Conservation (phyloP, 1,140 invertebrate genomes). For the Holotrichia oblita region DNA sequence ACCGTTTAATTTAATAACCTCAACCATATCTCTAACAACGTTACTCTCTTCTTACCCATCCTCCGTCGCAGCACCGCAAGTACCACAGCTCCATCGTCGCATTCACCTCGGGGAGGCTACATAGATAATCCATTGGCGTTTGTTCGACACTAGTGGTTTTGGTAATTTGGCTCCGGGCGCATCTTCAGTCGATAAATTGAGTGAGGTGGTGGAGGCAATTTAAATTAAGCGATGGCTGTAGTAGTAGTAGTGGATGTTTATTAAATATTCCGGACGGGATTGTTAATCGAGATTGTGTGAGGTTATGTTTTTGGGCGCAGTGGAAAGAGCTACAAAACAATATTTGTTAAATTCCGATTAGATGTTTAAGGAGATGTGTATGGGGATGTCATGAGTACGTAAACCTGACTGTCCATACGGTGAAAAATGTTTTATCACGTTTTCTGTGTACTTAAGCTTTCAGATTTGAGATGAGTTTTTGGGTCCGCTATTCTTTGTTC, state of each 20-base stretch:
- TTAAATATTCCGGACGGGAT: not conserved
- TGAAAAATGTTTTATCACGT: too few relatives aligned
- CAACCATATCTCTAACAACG: not conserved
- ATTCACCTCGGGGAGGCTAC: not conserved
- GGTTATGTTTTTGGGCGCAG: too few relatives aligned
- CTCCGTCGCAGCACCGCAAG: not conserved
- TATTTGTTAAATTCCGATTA: too few relatives aligned
- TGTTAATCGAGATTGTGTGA: not conserved
- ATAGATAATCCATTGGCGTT: not conserved
- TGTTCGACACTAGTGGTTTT: not conserved
- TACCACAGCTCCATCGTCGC: not conserved
- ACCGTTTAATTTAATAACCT: conserved; percentile 10
- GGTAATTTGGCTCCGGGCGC: not conserved
- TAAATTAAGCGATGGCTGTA: not conserved
- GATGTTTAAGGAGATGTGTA: too few relatives aligned
- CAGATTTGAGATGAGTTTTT: too few relatives aligned
- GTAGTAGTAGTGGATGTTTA: not conserved
- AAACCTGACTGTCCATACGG: too few relatives aligned
- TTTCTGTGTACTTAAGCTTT: too few relatives aligned
- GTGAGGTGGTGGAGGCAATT: conserved; percentile 3
- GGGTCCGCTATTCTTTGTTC: too few relatives aligned
- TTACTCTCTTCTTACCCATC: not conserved
- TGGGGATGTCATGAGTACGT: too few relatives aligned
- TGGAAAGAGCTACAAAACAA: too few relatives aligned
- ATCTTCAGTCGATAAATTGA: conserved; percentile 13